Evolutionary conservation across 2,888 invertebrate genomes (phyloP).

Genomic region (Salpingus planirostris): DNA sequence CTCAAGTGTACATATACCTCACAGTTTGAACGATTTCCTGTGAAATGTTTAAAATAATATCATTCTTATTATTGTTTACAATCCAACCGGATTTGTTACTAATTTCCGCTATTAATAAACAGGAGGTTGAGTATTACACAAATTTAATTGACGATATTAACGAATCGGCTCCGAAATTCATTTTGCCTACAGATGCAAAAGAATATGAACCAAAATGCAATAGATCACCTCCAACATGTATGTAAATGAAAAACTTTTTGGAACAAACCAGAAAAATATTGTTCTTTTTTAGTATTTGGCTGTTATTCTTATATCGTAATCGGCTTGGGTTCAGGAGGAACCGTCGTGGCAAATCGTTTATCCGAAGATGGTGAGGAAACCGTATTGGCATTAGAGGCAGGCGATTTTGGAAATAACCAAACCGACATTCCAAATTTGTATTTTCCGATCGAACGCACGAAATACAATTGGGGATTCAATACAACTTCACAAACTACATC

Average conservation of each 20-base stretch:
- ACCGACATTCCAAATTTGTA: conserved; percentile 51
- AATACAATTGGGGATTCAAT: conserved; percentile 63
- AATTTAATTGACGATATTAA: not conserved
- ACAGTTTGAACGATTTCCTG: too few relatives aligned
- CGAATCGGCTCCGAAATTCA: conserved; percentile 1
- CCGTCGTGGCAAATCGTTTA: conserved; percentile 15
- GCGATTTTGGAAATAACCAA: conserved; percentile 23
- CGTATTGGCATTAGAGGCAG: conserved; percentile 18
- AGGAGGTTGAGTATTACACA: conserved; percentile 1
- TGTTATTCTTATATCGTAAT: conserved; percentile 16
- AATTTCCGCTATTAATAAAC: not conserved
- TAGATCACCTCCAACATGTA: not conserved
- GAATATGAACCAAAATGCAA: conserved; percentile 1
- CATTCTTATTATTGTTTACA: too few relatives aligned
- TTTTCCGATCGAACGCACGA: conserved; percentile 50
- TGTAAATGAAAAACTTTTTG: not conserved
- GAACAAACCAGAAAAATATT: not conserved
- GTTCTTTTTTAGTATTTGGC: conserved; percentile 14
- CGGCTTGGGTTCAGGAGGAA: conserved; percentile 16
- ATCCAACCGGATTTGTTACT: conserved; percentile 1
- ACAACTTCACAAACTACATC: conserved; percentile 49
- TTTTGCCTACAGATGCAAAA: conserved; percentile 1
- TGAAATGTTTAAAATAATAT: too few relatives aligned
- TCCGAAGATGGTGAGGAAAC: conserved; percentile 14
- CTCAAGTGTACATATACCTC: too few relatives aligned